These are phyloP conservation scores for Porites lutea DNA, from an alignment of 64 coral and sea anemone genomes.

Conservation along the genomic window DNA sequence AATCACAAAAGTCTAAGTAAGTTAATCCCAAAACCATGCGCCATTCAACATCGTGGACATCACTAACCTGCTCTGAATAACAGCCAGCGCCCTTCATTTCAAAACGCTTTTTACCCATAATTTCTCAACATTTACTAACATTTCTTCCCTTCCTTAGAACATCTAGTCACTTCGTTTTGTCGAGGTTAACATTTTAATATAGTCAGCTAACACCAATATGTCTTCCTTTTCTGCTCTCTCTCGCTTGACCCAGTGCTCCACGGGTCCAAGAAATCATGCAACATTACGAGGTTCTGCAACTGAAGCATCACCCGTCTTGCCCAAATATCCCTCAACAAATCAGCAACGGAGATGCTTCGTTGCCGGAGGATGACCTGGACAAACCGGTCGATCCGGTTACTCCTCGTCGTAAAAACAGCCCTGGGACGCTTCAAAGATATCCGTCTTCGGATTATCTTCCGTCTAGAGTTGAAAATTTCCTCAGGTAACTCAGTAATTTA, in stretches of 20 bases:
- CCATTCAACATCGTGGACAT: background rate
- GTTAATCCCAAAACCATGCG: background rate
- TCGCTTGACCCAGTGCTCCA: conserved; percentile 36
- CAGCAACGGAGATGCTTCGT: conserved; percentile 21
- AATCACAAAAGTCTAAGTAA: conserved; percentile 4
- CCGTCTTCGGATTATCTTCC: conserved; percentile 22
- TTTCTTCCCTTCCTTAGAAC: background rate
- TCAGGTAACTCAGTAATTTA: conserved; percentile 27
- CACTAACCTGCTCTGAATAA: background rate
- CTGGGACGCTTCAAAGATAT: background rate
- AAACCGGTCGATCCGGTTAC: background rate
- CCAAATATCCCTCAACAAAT: conserved; percentile 33
- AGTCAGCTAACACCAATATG: background rate
- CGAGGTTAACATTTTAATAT: background rate
- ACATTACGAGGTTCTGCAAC: conserved; percentile 39
- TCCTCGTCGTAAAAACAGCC: background rate
- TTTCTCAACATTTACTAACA: background rate
- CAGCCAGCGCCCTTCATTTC: no score
- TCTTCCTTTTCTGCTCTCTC: conserved; percentile 42
- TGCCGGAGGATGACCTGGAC: background rate
- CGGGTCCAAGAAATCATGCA: conserved; percentile 40
- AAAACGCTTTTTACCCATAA: background rate
- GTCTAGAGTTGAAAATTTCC: background rate
- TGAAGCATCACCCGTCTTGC: conserved; percentile 28
- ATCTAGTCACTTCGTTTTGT: background rate